Evolutionary conservation across 2,888 invertebrate species (phyloP).

Genomic region (Drosophila phalerata): DNA sequence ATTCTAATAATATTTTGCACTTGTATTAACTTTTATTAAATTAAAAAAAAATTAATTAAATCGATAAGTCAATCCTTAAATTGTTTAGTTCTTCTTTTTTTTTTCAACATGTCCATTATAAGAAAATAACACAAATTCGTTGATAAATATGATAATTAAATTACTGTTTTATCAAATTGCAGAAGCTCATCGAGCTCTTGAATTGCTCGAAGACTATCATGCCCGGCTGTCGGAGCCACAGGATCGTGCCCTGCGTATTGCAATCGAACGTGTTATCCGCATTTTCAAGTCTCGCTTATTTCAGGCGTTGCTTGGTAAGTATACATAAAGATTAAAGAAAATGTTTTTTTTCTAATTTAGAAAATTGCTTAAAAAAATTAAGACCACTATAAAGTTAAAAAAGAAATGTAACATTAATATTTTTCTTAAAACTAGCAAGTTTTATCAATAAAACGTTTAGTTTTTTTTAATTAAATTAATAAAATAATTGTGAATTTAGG

Average conservation of each 20-base stretch:
- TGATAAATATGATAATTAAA: not conserved
- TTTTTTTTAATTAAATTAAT: no score
- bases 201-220: constrained; percentile 99
- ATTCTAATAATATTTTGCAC: not conserved
- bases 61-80: not conserved
- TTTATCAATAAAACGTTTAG: no score
- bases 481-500: no score
- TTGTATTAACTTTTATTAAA: not conserved
- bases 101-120: no score
- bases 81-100: not conserved
- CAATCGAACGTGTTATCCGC: constrained; percentile 98
- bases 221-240: constrained; percentile 96
- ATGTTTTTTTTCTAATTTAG: no score
- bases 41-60: not conserved
- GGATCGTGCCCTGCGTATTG: constrained; percentile 97
- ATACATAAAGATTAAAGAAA: no score
- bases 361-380: no score
- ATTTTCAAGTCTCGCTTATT: constrained; percentile 99
- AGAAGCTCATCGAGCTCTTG: constrained; percentile 99
- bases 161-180: constrained; percentile 80
- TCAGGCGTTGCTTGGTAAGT: constrained; percentile 98
- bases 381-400: no score
- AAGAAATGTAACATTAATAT: no score
- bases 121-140: no score
- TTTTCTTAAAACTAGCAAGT: no score